A percentile compares a stretch with the other conserved stretches of the same genome.
phyloP scores from a whole-genome alignment of 1,140 invertebrate genomes.

The Megathymus violae region DNA sequence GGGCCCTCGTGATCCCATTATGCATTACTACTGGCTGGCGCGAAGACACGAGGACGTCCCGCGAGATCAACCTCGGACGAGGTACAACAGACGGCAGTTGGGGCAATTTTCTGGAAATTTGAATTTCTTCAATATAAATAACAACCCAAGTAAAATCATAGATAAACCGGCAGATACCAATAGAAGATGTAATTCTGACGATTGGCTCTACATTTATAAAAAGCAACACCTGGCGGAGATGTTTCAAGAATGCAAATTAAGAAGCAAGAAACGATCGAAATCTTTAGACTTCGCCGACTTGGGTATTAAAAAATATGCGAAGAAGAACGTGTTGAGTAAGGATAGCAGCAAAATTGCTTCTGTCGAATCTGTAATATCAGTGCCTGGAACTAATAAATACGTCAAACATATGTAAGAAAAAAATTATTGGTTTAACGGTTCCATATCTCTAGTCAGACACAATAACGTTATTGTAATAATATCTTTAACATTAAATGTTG shows the following conservation, averaged over 20 bases:
- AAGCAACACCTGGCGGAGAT: constrained; percentile 46
- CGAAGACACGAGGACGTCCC: constrained; percentile 72
- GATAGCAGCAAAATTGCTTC: constrained; percentile 1
- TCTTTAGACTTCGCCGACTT: constrained; percentile 55
- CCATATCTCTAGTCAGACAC: constrained; percentile 1
- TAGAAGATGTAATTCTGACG: constrained; percentile 63
- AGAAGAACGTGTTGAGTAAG: not conserved
- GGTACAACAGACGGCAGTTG: constrained; percentile 51
- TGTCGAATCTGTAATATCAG: constrained; percentile 3
- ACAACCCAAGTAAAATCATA: constrained; percentile 12
- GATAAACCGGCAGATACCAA: constrained; percentile 36
- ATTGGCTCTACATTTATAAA: constrained; percentile 58
- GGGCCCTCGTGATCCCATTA: constrained; percentile 86
- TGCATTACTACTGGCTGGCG: constrained; percentile 85
- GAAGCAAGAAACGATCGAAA: constrained; percentile 47
- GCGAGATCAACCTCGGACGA: constrained; percentile 42
- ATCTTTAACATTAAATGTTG: not conserved
- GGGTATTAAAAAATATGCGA: constrained; percentile 14
- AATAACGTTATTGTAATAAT: not conserved
- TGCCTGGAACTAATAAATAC: constrained; percentile 3
- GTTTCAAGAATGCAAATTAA: constrained; percentile 21
- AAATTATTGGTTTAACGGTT: not conserved
- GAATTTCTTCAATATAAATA: constrained; percentile 39
- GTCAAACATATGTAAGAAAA: constrained; percentile 6
- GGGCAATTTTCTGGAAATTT: constrained; percentile 57